phyloP scores from a whole-genome alignment of 2,113 vertebrate genomes.

The Fregetta grallaria region DNA sequence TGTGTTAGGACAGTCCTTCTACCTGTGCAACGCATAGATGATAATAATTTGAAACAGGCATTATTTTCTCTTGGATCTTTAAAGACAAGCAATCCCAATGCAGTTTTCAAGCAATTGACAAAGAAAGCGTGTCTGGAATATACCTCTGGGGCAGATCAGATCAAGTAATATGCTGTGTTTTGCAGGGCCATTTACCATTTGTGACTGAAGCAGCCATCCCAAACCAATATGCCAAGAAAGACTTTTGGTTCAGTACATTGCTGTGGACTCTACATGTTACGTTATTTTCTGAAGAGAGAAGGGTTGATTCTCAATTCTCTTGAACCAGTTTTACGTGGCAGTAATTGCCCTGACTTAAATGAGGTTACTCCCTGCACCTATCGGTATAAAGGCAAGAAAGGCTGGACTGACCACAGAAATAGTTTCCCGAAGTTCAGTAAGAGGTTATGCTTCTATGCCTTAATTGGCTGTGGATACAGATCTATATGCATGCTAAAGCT shows the following conservation, averaged over 20 bases:
- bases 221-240: background rate
- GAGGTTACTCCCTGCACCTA: background rate
- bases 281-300: background rate
- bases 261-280: background rate
- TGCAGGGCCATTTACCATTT: background rate
- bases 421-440: slow-evolving; percentile 5
- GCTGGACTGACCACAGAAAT: background rate
- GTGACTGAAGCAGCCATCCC: background rate
- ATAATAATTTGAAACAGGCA: background rate
- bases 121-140: background rate
- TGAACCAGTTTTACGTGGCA: background rate
- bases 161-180: background rate
- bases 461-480: slow-evolving; percentile 14
- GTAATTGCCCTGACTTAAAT: background rate
- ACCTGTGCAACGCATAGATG: background rate
- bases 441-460: slow-evolving; percentile 12
- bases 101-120: background rate
- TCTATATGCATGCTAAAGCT: background rate
- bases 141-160: background rate
- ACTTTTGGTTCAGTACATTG: background rate
- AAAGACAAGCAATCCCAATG: background rate
- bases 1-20: background rate
- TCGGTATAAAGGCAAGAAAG: background rate
- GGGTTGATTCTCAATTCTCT: background rate
- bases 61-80: background rate